A percentile compares a stretch with the other conserved stretches of the same genome.
Evolutionary conservation across 2,113 vertebrate species (phyloP).

Genomic region (Sitta europaea): DNA sequence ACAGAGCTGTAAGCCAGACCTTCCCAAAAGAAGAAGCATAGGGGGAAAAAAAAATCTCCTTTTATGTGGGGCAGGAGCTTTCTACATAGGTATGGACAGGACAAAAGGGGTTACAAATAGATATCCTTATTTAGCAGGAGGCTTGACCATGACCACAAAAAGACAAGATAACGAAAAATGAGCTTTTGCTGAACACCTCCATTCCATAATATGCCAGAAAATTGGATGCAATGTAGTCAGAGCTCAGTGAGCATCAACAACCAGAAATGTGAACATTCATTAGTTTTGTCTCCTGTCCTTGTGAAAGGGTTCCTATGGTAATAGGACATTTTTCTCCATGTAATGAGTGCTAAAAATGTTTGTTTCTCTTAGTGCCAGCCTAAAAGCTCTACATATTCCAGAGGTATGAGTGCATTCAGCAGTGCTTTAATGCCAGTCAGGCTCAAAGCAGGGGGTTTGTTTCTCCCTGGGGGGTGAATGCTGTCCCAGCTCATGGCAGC

Average conservation of each 20-base stretch:
- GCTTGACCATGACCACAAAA: neutral
- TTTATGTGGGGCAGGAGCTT: neutral
- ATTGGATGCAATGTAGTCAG: neutral
- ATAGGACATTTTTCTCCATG: neutral
- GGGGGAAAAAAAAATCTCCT: fast-evolving
- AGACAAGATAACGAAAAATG: neutral
- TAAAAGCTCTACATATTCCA: neutral
- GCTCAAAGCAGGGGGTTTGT: neutral
- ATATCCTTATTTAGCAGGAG: neutral
- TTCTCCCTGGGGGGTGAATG: fast-evolving
- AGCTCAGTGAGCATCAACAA: neutral
- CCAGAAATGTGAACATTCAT: neutral
- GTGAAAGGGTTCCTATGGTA: neutral
- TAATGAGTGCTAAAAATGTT: neutral
- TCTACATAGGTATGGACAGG: neutral
- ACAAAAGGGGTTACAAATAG: neutral
- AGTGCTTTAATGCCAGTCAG: neutral
- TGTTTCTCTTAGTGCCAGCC: neutral
- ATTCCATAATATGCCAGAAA: neutral
- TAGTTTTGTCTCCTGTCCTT: neutral
- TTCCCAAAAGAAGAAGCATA: neutral
- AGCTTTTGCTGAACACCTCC: neutral
- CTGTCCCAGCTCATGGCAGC: neutral
- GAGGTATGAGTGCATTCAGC: neutral
- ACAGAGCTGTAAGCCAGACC: neutral